These are phyloP conservation scores for Erythrocercus mccallii DNA, from an alignment of 2,113 vertebrate species.

Conservation along the genomic window DNA sequence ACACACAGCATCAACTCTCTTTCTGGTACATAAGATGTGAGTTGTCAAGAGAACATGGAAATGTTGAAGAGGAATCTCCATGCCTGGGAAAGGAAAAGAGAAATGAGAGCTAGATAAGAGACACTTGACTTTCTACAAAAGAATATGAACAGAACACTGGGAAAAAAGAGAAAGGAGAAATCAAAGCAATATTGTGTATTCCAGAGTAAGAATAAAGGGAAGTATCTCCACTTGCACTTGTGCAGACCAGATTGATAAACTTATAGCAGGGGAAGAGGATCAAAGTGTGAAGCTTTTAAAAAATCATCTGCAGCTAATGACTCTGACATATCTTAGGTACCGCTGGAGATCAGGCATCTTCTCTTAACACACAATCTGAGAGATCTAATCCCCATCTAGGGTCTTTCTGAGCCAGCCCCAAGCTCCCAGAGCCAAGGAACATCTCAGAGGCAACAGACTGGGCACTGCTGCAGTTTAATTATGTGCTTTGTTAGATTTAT, in stretches of 20 bases:
- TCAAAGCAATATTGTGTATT: background rate
- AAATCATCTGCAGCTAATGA: background rate
- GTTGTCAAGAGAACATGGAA: background rate
- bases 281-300: background rate
- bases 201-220: background rate
- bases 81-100: background rate
- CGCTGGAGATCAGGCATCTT: background rate
- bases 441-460: background rate
- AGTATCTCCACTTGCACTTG: background rate
- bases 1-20: background rate
- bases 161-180: background rate
- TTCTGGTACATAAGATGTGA: background rate
- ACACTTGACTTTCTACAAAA: background rate
- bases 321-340: background rate
- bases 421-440: background rate
- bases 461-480: background rate
- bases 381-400: fast-evolving
- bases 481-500: background rate
- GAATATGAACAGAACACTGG: background rate
- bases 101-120: background rate
- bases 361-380: background rate
- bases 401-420: background rate
- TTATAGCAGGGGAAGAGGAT: background rate
- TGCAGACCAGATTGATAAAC: background rate
- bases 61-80: background rate